phyloP scores from a whole-genome alignment of 2,888 invertebrate genomes.

The Chloromyia formosa region DNA sequence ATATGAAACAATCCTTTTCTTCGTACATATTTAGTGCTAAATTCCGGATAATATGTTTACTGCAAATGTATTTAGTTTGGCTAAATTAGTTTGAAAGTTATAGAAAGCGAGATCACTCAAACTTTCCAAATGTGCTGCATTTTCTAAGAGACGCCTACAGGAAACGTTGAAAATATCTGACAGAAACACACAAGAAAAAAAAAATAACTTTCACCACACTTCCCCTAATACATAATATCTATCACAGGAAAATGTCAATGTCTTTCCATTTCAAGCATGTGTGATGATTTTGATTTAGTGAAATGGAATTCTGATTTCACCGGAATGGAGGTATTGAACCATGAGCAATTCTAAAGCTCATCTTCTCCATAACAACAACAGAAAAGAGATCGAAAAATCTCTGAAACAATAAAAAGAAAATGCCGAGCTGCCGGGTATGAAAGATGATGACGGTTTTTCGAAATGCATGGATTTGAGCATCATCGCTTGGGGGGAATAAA shows the following conservation, averaged over 20 bases:
- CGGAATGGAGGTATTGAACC: background rate
- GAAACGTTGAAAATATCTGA: too few species aligned
- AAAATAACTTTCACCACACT: background rate
- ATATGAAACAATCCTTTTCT: too few species aligned
- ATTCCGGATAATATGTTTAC: too few species aligned
- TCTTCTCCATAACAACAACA: background rate
- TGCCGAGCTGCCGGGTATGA: background rate
- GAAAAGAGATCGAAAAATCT: constrained; percentile 2
- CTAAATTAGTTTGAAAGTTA: too few species aligned
- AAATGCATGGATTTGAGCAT: background rate
- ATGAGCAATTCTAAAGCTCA: background rate
- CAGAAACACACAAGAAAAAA: too few species aligned
- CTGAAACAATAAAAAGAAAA: constrained; percentile 6
- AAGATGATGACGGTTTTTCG: background rate
- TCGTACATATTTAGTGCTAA: too few species aligned
- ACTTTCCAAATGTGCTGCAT: too few species aligned
- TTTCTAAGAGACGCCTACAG: too few species aligned
- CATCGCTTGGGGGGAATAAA: background rate
- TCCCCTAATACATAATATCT: constrained; percentile 9
- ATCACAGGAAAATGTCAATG: background rate
- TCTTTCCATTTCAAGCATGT: constrained; percentile 4
- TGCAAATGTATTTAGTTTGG: too few species aligned
- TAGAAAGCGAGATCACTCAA: too few species aligned
- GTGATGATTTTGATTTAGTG: constrained; percentile 19
- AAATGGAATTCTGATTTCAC: constrained; percentile 18